These are phyloP conservation scores for Salarias fasciatus DNA, from an alignment of 2,797 vertebrate genomes.

Conservation along the genomic window DNA sequence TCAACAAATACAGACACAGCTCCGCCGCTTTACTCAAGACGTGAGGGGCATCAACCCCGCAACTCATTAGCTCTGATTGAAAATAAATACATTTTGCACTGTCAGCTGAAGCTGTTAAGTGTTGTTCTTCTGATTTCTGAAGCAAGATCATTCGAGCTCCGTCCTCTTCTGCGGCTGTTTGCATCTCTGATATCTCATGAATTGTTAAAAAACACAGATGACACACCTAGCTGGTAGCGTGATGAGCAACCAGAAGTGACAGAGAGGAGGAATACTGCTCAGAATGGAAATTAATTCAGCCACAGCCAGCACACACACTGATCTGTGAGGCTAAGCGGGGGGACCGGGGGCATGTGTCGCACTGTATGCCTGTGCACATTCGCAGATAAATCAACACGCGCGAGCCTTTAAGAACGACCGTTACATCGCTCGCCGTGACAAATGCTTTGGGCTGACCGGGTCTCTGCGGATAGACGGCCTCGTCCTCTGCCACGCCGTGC, in stretches of 20 bases:
- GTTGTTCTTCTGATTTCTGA: no score
- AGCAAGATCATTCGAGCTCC: no score
- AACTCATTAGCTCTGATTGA: no score
- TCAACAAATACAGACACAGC: no score
- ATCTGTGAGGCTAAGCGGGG: slow-evolving; percentile 25
- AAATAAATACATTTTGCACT: no score
- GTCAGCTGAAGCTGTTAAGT: no score
- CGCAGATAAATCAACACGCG: slow-evolving; percentile 45
- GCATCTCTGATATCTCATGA: slow-evolving; percentile 18
- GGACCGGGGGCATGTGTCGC: slow-evolving; percentile 25
- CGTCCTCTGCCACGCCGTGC: slow-evolving; percentile 36
- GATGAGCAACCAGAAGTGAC: slow-evolving; percentile 32
- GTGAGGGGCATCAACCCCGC: no score
- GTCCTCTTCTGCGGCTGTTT: neutral
- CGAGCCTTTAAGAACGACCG: slow-evolving; percentile 44
- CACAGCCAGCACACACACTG: slow-evolving; percentile 15
- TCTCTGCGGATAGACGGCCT: slow-evolving; percentile 39
- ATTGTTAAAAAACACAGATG: slow-evolving; percentile 24
- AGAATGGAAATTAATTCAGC: slow-evolving; percentile 34
- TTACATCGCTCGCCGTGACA: slow-evolving; percentile 55
- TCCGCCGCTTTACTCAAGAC: no score
- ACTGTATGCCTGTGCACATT: slow-evolving; percentile 15
- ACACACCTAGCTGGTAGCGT: slow-evolving; percentile 11
- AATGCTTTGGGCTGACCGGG: slow-evolving; percentile 48
- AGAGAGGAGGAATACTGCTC: neutral